Base-by-base conservation (phyloP, 1,140 invertebrate genomes). In the Aleiodes sp. region DNA sequence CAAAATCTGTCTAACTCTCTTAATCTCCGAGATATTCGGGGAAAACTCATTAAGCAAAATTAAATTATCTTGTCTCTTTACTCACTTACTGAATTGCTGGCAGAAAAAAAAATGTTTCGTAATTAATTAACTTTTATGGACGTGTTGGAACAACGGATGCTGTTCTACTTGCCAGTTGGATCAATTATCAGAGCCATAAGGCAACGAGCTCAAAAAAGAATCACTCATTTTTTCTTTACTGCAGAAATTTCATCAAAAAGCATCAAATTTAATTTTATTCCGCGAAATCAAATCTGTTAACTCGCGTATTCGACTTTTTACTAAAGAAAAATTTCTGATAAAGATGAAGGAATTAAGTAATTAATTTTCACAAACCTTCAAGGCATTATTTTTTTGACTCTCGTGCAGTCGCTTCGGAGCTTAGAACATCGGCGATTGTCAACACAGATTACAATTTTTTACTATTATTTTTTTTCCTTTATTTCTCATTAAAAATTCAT, bases 381-480 rank as follows among this genome's bases (percentile, higher is more conserved):
- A 73, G 66, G 72, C 70, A 71, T 63, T 28, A 59, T 64, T 19
- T 46, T 52, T 65, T 62, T 65, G 37, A 39, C 31, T 41, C 56
- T 39, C 35, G 56, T 52, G 64, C 56, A 28, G 26, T 39, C 43
- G 29, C 65, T 71, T 41, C 59, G 60, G 29, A 80, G 75, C 72
- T 79, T 71, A 76, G 74, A 80, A 80, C 73, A 79, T 80, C 73
- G 75, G 75, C 78, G 79, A 80, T 80, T 77, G 80, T 83, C 78
- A 80, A 82, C 76, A 83, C 79, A 79, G 74, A 83, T 78, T 80
- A 79, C 78, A 83, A 77, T 74, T 74, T 80, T 73, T 81, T 76
- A 76, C 73, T 63, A 39, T 7, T 63, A 52, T 29, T 16, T 66
- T 79, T 77, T 78, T 75, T 81, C 73, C 63, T 78, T 35, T 35